A percentile compares a stretch with the other conserved stretches of the same genome.
These are phyloP conservation scores for Spodoptera litura DNA, from an alignment of 1,140 invertebrate species.

Conservation along the genomic window DNA sequence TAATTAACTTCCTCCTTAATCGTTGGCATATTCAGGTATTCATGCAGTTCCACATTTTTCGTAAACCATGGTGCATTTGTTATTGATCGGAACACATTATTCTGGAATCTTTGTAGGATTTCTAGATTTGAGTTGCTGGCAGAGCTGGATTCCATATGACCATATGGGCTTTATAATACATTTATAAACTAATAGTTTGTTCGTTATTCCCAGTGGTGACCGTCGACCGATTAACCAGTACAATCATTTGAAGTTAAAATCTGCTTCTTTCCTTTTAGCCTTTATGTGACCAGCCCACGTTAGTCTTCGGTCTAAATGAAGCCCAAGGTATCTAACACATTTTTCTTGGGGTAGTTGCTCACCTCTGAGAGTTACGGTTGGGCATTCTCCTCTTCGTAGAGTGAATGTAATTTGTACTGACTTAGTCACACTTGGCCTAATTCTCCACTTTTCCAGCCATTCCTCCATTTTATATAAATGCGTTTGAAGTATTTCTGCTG, in stretches of 20 bases:
- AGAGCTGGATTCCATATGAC: not conserved
- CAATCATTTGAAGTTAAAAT: not conserved
- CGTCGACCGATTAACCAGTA: not conserved
- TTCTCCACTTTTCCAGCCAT: constrained; percentile 50
- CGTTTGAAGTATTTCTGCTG: constrained; percentile 26
- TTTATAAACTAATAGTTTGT: not conserved
- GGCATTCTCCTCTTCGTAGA: constrained; percentile 35
- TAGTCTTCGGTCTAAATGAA: constrained; percentile 44
- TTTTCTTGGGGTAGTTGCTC: constrained; percentile 39
- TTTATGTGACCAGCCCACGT: constrained; percentile 44
- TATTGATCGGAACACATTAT: not conserved
- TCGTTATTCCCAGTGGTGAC: not conserved
- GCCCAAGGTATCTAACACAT: constrained; percentile 43
- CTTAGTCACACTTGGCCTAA: constrained; percentile 33
- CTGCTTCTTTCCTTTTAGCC: constrained; percentile 23
- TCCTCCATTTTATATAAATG: constrained; percentile 17
- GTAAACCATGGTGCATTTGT: constrained; percentile 33
- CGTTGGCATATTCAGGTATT: constrained; percentile 25
- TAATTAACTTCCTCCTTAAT: constrained; percentile 32
- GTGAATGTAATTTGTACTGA: constrained; percentile 47
- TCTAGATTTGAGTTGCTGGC: constrained; percentile 11
- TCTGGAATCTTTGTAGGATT: constrained; percentile 9
- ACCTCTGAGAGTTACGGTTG: constrained; percentile 5
- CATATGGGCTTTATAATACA: not conserved
- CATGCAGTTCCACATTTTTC: constrained; percentile 10